Evolutionary conservation across 30 jellyfish, hydroid and myxozoan genomes (phyloP), one percentile per base, ranked within the genome.

Genomic region (Rhopilema esculentum): DNA sequence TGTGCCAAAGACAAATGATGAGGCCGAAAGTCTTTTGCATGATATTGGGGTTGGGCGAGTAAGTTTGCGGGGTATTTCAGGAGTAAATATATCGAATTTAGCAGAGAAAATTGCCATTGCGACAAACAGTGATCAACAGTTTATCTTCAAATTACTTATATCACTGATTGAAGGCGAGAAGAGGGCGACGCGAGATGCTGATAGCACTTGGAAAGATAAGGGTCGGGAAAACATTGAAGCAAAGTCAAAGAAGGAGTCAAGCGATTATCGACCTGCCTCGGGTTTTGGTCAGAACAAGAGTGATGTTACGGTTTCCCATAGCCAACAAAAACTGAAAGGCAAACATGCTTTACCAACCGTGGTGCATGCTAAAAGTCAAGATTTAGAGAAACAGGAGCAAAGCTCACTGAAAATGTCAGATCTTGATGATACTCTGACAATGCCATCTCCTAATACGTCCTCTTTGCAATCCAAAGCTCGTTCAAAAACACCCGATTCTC

Each of bases 91-190:
- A 18, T 70, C 93, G 23, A 75, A 71, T 63, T 71, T 84, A 19
- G 93, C 93, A 30, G 93, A 80, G n/a, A 84, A 84, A 22, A 72
- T 84, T 4, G 93, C 93, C 24, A 69, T 66, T 20, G 93, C 87
- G 16, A 72, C 93, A 6, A 75, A 75, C 16, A 50, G 74, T 1
- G 93, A 84, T 26, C 81, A 79, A 22, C 74, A 72, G n/a, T 72
- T 84, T 53, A 84, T 84, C 22, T 40, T 84, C 28, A 84, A 72
- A 25, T 50, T 84, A 75, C 66, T 84, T 25, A 61, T 84, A 16
- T 40, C 87, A 0, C 53, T 53, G 20, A 73, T 72, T 32, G 82
- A 85, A n/a, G 74, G 85, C n/a, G 93, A 72, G 77, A 28, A 69
- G 25, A 20, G 63, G 30, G 62, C 18, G 52, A 32, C 50, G 28